Percentiles rank a stretch among this genome's conserved stretches.
phyloP scores from a whole-genome alignment of 2,113 vertebrate species.

The Actenoides lindsayi region DNA sequence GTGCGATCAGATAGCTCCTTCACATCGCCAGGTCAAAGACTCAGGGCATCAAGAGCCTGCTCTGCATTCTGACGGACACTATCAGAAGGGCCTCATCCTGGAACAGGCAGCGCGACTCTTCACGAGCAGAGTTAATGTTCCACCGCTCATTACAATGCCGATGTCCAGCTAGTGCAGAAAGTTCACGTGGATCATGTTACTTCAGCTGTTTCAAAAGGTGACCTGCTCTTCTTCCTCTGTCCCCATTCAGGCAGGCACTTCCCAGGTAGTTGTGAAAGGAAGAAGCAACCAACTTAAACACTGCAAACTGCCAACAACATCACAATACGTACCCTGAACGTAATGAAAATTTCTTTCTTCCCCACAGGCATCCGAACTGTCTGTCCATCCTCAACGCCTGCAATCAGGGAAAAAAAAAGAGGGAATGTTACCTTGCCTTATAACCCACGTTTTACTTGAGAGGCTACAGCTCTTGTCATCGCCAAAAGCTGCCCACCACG shows the following conservation, averaged over 20 bases:
- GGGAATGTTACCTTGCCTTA: background rate
- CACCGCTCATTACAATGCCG: background rate
- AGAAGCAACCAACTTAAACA: background rate
- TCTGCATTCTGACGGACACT: background rate
- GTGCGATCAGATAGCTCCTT: background rate
- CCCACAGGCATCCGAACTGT: slow-evolving; percentile 96
- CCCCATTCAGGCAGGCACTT: background rate
- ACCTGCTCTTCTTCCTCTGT: background rate
- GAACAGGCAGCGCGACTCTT: background rate
- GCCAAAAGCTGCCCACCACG: background rate
- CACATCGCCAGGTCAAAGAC: background rate
- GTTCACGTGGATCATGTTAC: background rate
- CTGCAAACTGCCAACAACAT: rapidly evolving
- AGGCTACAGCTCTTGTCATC: background rate
- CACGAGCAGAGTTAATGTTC: background rate
- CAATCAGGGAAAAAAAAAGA: background rate
- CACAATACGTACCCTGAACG: slow-evolving; percentile 83
- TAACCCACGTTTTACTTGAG: rapidly evolving
- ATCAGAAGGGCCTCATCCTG: background rate
- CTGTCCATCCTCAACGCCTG: slow-evolving; percentile 96
- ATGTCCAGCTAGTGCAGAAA: background rate
- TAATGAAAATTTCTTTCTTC: slow-evolving; percentile 95
- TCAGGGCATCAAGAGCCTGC: background rate
- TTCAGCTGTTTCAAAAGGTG: slow-evolving; percentile 8
- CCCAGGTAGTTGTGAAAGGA: background rate